Percentiles rank a stretch among this genome's conserved stretches.
These are phyloP conservation scores for Drosophila nr. perissopoda DNA, from an alignment of 2,888 invertebrate genomes.

Conservation along the genomic window DNA sequence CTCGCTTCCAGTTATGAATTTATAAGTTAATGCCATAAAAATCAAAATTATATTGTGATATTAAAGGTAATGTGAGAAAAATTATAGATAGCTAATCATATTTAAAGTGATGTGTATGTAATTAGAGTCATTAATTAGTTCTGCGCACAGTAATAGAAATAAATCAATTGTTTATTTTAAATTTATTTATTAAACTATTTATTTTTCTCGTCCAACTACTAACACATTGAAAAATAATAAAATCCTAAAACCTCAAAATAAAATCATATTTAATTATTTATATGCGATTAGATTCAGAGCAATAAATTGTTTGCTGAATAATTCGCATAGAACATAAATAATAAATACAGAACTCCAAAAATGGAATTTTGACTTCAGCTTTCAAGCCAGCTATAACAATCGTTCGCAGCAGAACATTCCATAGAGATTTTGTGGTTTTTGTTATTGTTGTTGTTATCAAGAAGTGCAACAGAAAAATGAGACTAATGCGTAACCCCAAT, in stretches of 20 bases:
- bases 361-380: not conserved
- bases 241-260: not conserved
- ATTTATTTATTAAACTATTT: not conserved
- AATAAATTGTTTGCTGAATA: not conserved
- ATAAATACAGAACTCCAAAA: not conserved
- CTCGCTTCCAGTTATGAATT: not conserved
- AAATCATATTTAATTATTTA: not conserved
- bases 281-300: not conserved
- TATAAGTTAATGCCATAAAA: not conserved
- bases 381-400: conserved; percentile 3
- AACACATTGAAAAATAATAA: not conserved
- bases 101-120: not conserved
- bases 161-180: not conserved
- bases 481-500: conserved; percentile 21
- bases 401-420: conserved; percentile 5
- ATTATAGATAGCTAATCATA: not conserved
- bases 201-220: not conserved
- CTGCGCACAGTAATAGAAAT: too few relatives aligned
- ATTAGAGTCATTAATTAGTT: not conserved
- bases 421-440: not conserved
- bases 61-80: not conserved
- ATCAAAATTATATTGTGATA: not conserved
- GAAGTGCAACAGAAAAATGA: conserved; percentile 44
- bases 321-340: not conserved
- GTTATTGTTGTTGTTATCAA: conserved; percentile 1